Evolutionary conservation across 2,888 invertebrate genomes (phyloP).

Genomic region (Drosophila subquinaria): DNA sequence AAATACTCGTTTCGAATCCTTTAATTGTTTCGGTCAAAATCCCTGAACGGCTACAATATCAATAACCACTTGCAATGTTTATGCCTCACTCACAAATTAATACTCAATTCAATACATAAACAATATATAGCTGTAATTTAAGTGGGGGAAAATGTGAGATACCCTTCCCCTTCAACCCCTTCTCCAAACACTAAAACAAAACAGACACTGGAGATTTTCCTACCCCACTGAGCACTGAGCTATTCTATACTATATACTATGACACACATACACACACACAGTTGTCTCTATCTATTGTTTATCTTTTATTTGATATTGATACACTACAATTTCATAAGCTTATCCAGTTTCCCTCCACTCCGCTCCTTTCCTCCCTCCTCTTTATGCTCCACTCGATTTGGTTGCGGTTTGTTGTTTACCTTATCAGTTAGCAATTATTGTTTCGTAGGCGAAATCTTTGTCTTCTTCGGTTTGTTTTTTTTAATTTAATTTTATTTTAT

Average conservation of each 20-base stretch:
- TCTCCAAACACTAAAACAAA: background rate
- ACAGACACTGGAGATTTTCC: conserved; percentile 19
- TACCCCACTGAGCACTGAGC: conserved; percentile 47
- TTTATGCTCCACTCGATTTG: conserved; percentile 28
- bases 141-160: background rate
- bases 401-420: conserved; percentile 40
- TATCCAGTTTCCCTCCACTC: background rate
- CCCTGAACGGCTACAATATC: background rate
- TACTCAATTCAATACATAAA: conserved; percentile 22
- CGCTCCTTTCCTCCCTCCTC: background rate
- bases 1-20: background rate
- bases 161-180: background rate
- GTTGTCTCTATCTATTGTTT: conserved; percentile 4
- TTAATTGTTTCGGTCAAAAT: background rate
- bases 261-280: background rate
- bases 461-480: background rate
- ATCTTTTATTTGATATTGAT: conserved; percentile 9
- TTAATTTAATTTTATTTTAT: conserved; percentile 8
- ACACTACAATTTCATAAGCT: background rate
- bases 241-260: conserved; percentile 16
- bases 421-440: conserved; percentile 51
- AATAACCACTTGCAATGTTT: conserved; percentile 5
- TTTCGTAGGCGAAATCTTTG: conserved; percentile 48
- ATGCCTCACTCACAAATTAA: conserved; percentile 9
- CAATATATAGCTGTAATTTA: conserved; percentile 2